Evolutionary conservation across 2,888 invertebrate genomes (phyloP).

Genomic region (Myathropa florea): DNA sequence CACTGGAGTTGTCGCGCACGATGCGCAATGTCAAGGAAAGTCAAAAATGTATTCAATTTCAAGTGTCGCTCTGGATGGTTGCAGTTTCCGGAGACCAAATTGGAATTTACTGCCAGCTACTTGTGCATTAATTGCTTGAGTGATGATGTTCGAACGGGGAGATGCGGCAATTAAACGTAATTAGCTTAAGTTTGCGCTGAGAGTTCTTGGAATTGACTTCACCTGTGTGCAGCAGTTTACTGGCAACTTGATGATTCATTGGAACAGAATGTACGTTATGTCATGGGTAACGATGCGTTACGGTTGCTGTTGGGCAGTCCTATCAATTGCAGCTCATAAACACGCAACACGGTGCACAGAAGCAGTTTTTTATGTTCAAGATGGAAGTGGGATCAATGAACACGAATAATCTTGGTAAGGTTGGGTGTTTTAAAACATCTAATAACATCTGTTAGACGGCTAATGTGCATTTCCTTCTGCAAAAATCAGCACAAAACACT

Average conservation of each 20-base stretch:
- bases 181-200: neutral
- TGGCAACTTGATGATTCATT: neutral
- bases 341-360: neutral
- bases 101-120: neutral
- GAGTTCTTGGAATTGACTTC: neutral
- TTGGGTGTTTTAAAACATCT: too few species aligned
- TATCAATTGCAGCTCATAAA: neutral
- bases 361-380: neutral
- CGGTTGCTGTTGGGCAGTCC: neutral
- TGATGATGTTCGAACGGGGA: neutral
- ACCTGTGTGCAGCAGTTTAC: neutral
- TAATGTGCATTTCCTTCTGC: too few species aligned
- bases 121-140: neutral
- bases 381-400: neutral
- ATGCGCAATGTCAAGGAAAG: slow-evolving; percentile 44
- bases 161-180: neutral
- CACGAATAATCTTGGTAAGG: neutral
- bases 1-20: neutral
- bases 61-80: neutral
- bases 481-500: too few species aligned
- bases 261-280: neutral
- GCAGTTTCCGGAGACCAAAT: neutral
- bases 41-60: slow-evolving; percentile 6
- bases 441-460: too few species aligned
- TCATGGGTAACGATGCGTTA: neutral